A percentile compares a stretch with the other conserved stretches of the same genome.
Evolutionary conservation across 2,113 vertebrate species (phyloP).

Genomic region (Triplophysa tibetana): DNA sequence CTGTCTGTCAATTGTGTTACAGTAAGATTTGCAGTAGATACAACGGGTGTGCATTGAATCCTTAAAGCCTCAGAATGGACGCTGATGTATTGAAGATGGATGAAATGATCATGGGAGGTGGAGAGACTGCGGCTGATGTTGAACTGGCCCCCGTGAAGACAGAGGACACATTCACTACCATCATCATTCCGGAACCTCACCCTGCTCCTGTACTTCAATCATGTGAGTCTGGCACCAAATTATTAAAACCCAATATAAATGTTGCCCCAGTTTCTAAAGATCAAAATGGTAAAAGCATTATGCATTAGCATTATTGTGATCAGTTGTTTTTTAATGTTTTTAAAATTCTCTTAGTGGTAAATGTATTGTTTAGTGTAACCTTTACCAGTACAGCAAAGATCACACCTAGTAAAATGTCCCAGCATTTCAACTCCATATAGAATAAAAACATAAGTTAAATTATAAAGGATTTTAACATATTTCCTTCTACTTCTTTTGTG

Average conservation of each 20-base stretch:
- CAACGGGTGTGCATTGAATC: background rate
- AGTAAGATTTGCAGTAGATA: conserved; percentile 29
- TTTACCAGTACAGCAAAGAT: no score
- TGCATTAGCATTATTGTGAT: no score
- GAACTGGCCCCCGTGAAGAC: conserved; percentile 61
- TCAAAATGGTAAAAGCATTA: no score
- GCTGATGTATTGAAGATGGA: conserved; percentile 75
- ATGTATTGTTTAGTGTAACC: no score
- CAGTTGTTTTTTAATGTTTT: no score
- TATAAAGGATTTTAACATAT: background rate
- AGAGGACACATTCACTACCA: conserved; percentile 62
- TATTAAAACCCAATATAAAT: background rate
- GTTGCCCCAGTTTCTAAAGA: no score
- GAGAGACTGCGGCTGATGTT: conserved; percentile 60
- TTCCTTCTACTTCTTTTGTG: background rate
- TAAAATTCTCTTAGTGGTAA: no score
- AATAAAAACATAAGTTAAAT: no score
- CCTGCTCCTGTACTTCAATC: conserved; percentile 61
- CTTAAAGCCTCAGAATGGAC: conserved; percentile 67
- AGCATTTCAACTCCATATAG: no score
- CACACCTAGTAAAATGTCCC: no score
- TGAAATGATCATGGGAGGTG: conserved; percentile 75
- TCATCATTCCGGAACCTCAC: conserved; percentile 62
- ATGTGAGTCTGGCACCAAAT: conserved; percentile 60
- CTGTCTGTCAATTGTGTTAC: background rate